These are phyloP conservation scores for Opisthograptis luteolata DNA, from an alignment of 2,888 invertebrate species.

Conservation along the genomic window DNA sequence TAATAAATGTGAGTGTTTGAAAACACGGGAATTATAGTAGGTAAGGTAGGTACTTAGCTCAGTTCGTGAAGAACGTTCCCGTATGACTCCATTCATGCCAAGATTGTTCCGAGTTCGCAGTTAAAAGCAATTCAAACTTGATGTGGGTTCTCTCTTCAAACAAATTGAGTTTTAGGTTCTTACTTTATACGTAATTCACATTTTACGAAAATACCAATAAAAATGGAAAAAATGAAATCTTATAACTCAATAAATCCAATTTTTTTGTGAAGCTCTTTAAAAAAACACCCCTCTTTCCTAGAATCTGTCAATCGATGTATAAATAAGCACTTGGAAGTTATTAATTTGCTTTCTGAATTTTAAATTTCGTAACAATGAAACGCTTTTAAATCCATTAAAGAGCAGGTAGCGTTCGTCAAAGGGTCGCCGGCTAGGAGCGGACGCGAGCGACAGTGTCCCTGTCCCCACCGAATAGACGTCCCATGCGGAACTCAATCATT, in stretches of 20 bases:
- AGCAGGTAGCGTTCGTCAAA: slow-evolving; percentile 65
- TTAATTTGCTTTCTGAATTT: slow-evolving; percentile 47
- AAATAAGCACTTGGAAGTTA: slow-evolving; percentile 16
- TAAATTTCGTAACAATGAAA: slow-evolving; percentile 57
- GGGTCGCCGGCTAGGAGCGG: slow-evolving; percentile 52
- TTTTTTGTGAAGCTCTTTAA: too few relatives aligned
- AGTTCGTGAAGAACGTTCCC: slow-evolving; percentile 21
- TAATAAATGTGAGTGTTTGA: slow-evolving; percentile 31
- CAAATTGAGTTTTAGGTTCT: neutral
- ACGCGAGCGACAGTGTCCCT: slow-evolving; percentile 37
- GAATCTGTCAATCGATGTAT: slow-evolving; percentile 8
- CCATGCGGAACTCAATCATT: slow-evolving; percentile 81
- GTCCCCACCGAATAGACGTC: slow-evolving; percentile 47
- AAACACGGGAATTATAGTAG: slow-evolving; percentile 25
- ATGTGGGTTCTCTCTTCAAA: slow-evolving; percentile 9
- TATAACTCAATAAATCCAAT: neutral
- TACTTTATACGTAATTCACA: neutral
- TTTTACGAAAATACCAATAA: neutral
- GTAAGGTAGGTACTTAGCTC: slow-evolving; percentile 14
- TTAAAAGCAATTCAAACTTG: slow-evolving; percentile 24
- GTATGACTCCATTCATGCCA: slow-evolving; percentile 41
- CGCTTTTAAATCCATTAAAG: slow-evolving; percentile 72
- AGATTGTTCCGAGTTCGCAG: slow-evolving; percentile 33
- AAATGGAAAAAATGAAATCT: neutral
- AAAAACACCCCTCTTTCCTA: neutral